phyloP scores from a whole-genome alignment of 2,113 vertebrate species.

The Cacatua alba region DNA sequence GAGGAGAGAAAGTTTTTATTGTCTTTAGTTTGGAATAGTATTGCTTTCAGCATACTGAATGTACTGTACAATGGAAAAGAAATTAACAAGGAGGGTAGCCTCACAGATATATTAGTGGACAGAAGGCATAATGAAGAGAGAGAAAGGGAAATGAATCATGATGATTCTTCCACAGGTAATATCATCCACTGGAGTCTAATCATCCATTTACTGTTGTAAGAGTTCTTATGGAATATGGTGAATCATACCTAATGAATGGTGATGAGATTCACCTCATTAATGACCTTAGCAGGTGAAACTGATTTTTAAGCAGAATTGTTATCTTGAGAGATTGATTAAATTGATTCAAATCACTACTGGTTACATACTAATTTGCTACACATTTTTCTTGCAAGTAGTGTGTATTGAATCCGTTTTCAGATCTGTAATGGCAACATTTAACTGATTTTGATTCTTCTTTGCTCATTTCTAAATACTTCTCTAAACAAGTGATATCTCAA shows the following conservation, averaged over 20 bases:
- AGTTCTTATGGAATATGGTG: neutral
- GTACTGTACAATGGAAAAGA: neutral
- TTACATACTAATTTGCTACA: conserved; percentile 11
- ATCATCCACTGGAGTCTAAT: conserved; percentile 42
- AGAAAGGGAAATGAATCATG: conserved; percentile 33
- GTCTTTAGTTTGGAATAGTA: neutral
- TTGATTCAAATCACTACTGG: conserved; percentile 45
- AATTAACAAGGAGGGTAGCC: neutral
- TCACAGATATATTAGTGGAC: neutral
- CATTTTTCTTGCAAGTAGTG: neutral
- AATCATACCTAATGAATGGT: conserved; percentile 36
- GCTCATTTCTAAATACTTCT: neutral
- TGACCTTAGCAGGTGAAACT: conserved; percentile 60
- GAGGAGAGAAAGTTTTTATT: neutral
- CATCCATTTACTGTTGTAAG: conserved; percentile 26
- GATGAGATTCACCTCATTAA: conserved; percentile 59
- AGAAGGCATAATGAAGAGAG: conserved; percentile 30
- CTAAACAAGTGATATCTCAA: neutral
- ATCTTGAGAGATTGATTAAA: conserved; percentile 53
- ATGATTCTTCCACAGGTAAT: conserved; percentile 46
- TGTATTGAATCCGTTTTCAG: neutral
- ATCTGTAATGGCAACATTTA: neutral
- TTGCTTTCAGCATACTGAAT: neutral
- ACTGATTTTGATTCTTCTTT: neutral
- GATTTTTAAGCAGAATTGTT: conserved; percentile 61